Percentiles rank a stretch among this genome's conserved stretches.
Conservation (phyloP, 2,797 vertebrate genomes). For the Apogon talboti region DNA sequence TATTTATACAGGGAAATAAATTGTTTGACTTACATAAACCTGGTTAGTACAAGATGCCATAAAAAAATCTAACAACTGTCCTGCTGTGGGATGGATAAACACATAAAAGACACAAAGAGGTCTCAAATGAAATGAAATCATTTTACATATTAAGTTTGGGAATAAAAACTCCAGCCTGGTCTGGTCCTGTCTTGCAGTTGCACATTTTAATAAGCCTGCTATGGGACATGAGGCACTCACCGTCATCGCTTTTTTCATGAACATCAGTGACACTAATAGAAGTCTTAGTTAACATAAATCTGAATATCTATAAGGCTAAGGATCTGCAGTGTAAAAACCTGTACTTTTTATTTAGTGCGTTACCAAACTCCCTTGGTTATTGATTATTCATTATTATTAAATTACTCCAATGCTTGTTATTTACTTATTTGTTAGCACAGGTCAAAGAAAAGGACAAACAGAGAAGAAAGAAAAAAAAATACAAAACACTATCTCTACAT, state of each 20-base stretch:
- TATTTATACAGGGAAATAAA: conserved; percentile 22
- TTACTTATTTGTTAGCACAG: too few species aligned
- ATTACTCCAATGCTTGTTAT: background rate
- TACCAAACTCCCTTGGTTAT: too few species aligned
- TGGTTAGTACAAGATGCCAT: conserved; percentile 22
- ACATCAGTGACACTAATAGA: background rate
- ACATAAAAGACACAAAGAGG: conserved; percentile 16
- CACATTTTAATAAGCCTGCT: background rate
- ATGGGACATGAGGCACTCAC: background rate
- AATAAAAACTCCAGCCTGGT: conserved; percentile 8
- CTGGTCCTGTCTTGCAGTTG: background rate
- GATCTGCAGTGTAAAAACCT: too few species aligned
- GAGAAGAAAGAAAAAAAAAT: conserved; percentile 22
- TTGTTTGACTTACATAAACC: conserved; percentile 26
- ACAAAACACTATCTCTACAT: conserved; percentile 41
- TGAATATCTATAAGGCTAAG: too few species aligned
- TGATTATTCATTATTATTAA: too few species aligned
- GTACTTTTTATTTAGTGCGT: too few species aligned
- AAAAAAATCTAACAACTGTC: conserved; percentile 22
- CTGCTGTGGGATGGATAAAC: conserved; percentile 23
- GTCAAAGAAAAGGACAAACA: too few species aligned
- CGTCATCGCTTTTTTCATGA: too few species aligned
- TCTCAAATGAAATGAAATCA: conserved; percentile 8
- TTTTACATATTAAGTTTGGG: conserved; percentile 5
- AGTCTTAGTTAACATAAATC: too few species aligned